Conservation (phyloP, 2,113 vertebrate genomes). For the Pangasianodon gigas region DNA sequence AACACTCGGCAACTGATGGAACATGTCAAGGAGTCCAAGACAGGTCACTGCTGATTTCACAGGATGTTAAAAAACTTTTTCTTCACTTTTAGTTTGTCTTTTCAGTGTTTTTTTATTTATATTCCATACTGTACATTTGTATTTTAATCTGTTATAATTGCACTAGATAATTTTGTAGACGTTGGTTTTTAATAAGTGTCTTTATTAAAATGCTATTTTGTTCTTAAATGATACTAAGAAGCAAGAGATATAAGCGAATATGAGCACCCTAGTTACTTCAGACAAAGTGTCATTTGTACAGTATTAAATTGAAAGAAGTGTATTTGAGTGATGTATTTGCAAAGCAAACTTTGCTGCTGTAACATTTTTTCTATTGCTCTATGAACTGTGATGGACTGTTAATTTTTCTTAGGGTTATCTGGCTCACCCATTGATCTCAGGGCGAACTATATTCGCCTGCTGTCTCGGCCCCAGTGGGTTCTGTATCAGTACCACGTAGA, state of each 20-base stretch:
- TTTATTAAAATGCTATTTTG: not conserved
- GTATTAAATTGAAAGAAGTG: not conserved
- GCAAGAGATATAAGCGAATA: not conserved
- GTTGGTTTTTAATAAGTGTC: not conserved
- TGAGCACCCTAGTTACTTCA: not conserved
- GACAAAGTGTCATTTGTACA: not conserved
- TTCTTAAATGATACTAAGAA: not conserved
- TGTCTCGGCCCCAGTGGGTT: slow-evolving; percentile 87
- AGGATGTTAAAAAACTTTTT: not conserved
- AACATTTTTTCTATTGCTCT: not conserved
- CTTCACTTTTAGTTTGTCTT: not conserved
- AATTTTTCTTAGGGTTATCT: slow-evolving; percentile 72
- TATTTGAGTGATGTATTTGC: not conserved
- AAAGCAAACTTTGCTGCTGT: not conserved
- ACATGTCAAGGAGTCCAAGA: slow-evolving; percentile 88
- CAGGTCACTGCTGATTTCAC: not conserved
- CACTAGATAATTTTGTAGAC: not conserved
- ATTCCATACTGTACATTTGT: too few relatives aligned
- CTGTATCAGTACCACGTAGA: slow-evolving; percentile 90
- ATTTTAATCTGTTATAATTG: not conserved
- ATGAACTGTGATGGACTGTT: not conserved
- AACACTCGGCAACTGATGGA: slow-evolving; percentile 85
- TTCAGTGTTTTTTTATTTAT: not conserved
- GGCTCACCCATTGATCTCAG: slow-evolving; percentile 76
- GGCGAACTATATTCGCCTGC: slow-evolving; percentile 84